Conservation (phyloP, 1,140 invertebrate genomes). For the Sminthurides bifidus region DNA sequence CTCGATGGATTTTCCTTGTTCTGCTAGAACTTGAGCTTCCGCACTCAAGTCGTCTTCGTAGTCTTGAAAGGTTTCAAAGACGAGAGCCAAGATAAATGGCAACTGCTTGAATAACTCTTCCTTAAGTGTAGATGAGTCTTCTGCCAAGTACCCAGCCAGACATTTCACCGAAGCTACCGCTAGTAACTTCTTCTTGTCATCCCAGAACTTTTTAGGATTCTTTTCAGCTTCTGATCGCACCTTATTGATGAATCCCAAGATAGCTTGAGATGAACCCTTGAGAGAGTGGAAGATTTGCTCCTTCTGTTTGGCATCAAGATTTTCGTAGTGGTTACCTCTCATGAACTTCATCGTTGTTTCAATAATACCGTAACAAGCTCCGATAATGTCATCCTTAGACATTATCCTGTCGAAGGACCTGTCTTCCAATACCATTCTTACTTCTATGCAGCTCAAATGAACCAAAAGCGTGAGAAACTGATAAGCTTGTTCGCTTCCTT, state of each 20-base stretch:
- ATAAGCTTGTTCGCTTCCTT: slow-evolving; percentile 48
- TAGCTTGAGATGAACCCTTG: slow-evolving; percentile 74
- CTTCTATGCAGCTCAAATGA: slow-evolving; percentile 78
- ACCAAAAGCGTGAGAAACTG: slow-evolving; percentile 70
- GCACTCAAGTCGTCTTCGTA: slow-evolving; percentile 24
- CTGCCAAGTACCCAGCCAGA: slow-evolving; percentile 73
- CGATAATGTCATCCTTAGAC: slow-evolving; percentile 59
- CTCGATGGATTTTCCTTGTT: slow-evolving; percentile 42
- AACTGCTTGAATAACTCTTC: slow-evolving; percentile 64
- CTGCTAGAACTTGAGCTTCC: slow-evolving; percentile 31
- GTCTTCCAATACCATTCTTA: slow-evolving; percentile 82
- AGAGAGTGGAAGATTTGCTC: slow-evolving; percentile 78
- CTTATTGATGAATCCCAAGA: slow-evolving; percentile 59
- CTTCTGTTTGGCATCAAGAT: slow-evolving; percentile 78
- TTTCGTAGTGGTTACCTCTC: slow-evolving; percentile 57
- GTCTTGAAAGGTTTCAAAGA: slow-evolving; percentile 65
- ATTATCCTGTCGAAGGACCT: slow-evolving; percentile 61
- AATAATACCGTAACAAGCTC: slow-evolving; percentile 68
- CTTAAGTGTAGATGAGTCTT: slow-evolving; percentile 80
- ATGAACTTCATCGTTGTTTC: slow-evolving; percentile 71
- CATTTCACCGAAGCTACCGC: slow-evolving; percentile 70
- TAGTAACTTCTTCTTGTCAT: slow-evolving; percentile 48
- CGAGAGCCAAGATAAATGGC: slow-evolving; percentile 62
- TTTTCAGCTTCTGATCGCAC: slow-evolving; percentile 36
- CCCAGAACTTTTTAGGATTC: slow-evolving; percentile 32